Percentiles rank a stretch among this genome's conserved stretches.
These are phyloP conservation scores for Papilio polyxenes DNA, from an alignment of 1,140 invertebrate species.

Conservation along the genomic window DNA sequence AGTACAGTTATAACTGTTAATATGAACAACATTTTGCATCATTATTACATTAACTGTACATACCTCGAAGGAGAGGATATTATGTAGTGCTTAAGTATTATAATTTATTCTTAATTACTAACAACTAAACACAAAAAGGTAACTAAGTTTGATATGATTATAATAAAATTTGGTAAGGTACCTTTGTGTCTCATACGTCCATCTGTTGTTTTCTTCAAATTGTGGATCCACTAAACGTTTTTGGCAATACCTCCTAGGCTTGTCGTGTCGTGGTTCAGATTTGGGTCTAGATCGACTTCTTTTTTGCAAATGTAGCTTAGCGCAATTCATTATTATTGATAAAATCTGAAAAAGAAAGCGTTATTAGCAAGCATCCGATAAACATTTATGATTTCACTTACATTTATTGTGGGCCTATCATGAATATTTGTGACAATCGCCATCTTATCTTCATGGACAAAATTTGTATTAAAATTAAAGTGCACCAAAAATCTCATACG, in stretches of 20 bases:
- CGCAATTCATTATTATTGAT: constrained; percentile 61
- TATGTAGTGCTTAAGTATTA: too few relatives aligned
- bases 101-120: background rate
- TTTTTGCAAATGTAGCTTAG: constrained; percentile 64
- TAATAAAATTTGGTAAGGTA: constrained; percentile 35
- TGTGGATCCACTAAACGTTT: constrained; percentile 67
- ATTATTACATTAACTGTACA: background rate
- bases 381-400: constrained; percentile 30
- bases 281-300: constrained; percentile 50
- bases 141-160: background rate
- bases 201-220: constrained; percentile 63
- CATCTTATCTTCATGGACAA: too few relatives aligned
- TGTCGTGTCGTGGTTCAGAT: constrained; percentile 45
- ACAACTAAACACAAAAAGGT: background rate
- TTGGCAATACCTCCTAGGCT: constrained; percentile 66
- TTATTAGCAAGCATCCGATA: background rate
- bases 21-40: constrained; percentile 38
- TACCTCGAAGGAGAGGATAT: too few relatives aligned
- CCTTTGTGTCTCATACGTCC: constrained; percentile 58
- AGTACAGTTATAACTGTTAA: constrained; percentile 58
- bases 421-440: too few relatives aligned
- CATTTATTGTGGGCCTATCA: too few relatives aligned
- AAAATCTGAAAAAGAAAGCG: constrained; percentile 42
- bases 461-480: too few relatives aligned
- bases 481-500: too few relatives aligned